Evolutionary conservation across 2,797 vertebrate species (phyloP).

Genomic region (Platalea minor): DNA sequence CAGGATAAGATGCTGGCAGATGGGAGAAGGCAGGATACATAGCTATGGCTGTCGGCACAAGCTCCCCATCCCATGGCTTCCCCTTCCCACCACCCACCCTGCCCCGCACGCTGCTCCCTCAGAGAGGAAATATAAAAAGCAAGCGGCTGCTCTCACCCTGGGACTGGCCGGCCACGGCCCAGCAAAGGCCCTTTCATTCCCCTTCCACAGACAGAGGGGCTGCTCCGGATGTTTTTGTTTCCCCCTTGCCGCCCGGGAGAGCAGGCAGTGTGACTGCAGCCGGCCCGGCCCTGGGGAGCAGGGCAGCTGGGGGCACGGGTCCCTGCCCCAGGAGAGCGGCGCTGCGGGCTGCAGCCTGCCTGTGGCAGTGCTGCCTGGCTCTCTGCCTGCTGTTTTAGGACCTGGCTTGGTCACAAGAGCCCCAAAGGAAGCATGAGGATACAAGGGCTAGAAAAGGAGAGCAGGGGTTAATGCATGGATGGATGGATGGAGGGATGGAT

Average conservation of each 20-base stretch:
- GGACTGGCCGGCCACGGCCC: neutral
- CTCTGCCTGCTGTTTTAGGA: neutral
- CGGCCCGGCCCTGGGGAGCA: neutral
- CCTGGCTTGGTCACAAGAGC: neutral
- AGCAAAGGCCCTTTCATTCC: slow-evolving; percentile 56
- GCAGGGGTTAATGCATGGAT: neutral
- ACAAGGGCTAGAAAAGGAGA: slow-evolving; percentile 17
- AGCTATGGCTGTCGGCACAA: fast-evolving
- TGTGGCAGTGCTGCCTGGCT: neutral
- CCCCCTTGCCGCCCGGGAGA: neutral
- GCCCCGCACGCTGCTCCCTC: neutral
- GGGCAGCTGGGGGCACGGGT: neutral
- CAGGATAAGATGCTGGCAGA: neutral
- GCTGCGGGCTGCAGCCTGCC: neutral
- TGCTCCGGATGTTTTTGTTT: slow-evolving; percentile 51
- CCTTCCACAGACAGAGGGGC: slow-evolving; percentile 29
- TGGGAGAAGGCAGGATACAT: neutral
- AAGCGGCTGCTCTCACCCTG: neutral
- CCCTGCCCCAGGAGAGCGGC: neutral
- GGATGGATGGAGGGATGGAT: neutral
- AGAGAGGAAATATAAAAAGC: slow-evolving; percentile 53
- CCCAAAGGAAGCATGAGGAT: neutral
- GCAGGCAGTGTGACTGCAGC: neutral
- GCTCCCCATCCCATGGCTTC: neutral
- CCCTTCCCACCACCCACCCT: neutral